Percentiles rank a stretch among this genome's conserved stretches.
Evolutionary conservation across 2,888 invertebrate species (phyloP).

Genomic region (Zaprionus obscuricornis): DNA sequence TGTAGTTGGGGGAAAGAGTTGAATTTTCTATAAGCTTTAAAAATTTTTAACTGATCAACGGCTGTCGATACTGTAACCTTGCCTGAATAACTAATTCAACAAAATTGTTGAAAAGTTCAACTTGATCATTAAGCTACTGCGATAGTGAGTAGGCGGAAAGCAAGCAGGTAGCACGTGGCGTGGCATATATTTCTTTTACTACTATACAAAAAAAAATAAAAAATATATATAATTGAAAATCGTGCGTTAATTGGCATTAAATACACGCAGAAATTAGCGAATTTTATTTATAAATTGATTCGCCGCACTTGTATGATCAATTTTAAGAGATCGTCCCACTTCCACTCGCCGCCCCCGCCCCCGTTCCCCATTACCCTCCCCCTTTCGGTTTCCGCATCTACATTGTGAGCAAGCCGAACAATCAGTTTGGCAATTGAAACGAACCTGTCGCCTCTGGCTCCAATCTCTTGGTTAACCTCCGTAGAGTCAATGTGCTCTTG

Average conservation of each 20-base stretch:
- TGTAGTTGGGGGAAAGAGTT: too few species aligned
- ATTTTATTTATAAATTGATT: conserved; percentile 30
- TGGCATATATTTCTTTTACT: too few species aligned
- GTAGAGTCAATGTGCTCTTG: conserved; percentile 41
- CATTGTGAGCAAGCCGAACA: too few species aligned
- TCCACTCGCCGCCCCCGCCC: too few species aligned
- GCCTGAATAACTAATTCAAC: conserved; percentile 10
- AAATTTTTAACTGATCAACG: conserved; percentile 2
- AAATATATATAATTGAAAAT: conserved; percentile 36
- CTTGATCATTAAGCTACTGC: conserved; percentile 8
- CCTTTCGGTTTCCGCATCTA: too few species aligned
- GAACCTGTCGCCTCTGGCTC: conserved; percentile 61
- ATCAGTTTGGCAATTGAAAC: conserved; percentile 40
- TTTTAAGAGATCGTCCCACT: too few species aligned
- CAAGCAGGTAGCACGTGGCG: conserved; percentile 35
- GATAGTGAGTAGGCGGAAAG: too few species aligned
- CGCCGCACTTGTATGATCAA: conserved; percentile 11
- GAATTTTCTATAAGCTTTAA: background rate
- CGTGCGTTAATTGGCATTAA: conserved; percentile 71
- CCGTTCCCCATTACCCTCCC: too few species aligned
- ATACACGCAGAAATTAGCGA: conserved; percentile 20
- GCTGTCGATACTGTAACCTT: conserved; percentile 7
- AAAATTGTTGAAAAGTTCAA: conserved; percentile 29
- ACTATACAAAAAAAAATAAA: background rate
- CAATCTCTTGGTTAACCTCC: conserved; percentile 61